Percentiles rank a stretch among this genome's conserved stretches.
phyloP scores from a whole-genome alignment of 1,140 invertebrate species.

The Cotesia typhae region DNA sequence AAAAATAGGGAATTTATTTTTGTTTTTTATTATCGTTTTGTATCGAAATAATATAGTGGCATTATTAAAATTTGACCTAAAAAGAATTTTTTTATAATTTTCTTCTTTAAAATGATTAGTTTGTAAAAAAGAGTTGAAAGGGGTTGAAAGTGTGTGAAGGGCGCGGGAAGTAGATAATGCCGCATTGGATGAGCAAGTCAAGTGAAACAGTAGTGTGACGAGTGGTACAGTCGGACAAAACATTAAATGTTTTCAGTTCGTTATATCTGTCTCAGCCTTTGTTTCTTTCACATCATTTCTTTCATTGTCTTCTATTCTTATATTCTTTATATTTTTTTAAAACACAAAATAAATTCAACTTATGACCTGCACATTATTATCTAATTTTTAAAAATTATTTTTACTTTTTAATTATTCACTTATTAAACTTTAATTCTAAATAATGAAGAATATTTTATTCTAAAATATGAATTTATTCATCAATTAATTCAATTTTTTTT shows the following conservation, averaged over 20 bases:
- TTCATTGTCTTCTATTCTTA: slow-evolving; percentile 1
- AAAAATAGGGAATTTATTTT: too few species aligned
- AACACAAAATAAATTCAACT: neutral
- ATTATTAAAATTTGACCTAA: too few species aligned
- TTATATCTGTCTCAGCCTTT: neutral
- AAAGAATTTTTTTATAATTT: too few species aligned
- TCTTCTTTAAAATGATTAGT: neutral
- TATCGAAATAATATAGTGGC: too few species aligned
- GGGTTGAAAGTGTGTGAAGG: slow-evolving; percentile 12
- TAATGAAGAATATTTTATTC: too few species aligned
- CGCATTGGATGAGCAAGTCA: slow-evolving; percentile 51
- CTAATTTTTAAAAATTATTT: neutral
- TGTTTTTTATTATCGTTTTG: too few species aligned
- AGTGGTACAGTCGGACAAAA: slow-evolving; percentile 19
- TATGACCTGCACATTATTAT: neutral
- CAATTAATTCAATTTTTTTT: slow-evolving; percentile 16
- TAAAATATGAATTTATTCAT: slow-evolving; percentile 7
- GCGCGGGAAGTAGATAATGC: slow-evolving; percentile 46
- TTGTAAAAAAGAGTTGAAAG: slow-evolving; percentile 23
- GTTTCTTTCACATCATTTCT: neutral
- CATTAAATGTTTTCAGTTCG: slow-evolving; percentile 7
- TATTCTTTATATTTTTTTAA: neutral
- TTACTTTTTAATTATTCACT: neutral
- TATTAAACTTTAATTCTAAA: too few species aligned
- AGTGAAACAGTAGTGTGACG: slow-evolving; percentile 41